These are phyloP conservation scores for Enteromius paludinosus DNA, from an alignment of 2,797 vertebrate genomes.

Conservation along the genomic window DNA sequence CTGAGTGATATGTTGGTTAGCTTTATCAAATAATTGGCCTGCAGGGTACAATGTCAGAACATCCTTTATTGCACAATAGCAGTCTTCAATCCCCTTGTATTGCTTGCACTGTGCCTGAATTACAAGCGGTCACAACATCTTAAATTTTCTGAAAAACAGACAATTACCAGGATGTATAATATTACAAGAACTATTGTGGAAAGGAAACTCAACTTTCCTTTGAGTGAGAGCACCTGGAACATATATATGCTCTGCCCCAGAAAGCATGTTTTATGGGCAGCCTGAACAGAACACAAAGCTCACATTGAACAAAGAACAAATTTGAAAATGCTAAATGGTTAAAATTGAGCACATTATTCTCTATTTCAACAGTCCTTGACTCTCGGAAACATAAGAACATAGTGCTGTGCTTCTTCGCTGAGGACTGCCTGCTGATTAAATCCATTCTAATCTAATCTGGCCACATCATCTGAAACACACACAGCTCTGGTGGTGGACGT, in stretches of 20 bases:
- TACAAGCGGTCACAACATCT: constrained; percentile 71
- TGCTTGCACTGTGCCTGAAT: constrained; percentile 72
- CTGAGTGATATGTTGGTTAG: constrained; percentile 52
- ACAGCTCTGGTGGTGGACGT: constrained; percentile 57
- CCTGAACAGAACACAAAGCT: constrained; percentile 17
- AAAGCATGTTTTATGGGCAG: constrained; percentile 34
- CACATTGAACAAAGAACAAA: constrained; percentile 37
- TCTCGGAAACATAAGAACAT: not conserved
- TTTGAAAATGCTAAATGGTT: constrained; percentile 2
- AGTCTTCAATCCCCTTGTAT: constrained; percentile 61
- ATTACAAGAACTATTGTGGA: constrained; percentile 65
- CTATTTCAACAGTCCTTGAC: constrained; percentile 22
- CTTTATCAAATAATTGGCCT: constrained; percentile 52
- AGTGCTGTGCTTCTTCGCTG: constrained; percentile 41
- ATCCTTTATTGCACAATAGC: constrained; percentile 68
- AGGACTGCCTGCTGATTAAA: constrained; percentile 60
- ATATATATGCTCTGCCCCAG: constrained; percentile 15
- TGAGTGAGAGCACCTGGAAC: constrained; percentile 40
- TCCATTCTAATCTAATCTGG: constrained; percentile 64
- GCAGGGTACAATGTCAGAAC: constrained; percentile 66
- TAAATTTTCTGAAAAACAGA: constrained; percentile 70
- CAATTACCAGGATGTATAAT: constrained; percentile 68
- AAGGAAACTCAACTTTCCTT: constrained; percentile 67
- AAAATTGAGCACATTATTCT: constrained; percentile 13
- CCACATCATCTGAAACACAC: constrained; percentile 57